Conservation (phyloP, 2,113 vertebrate species). For the Oncorhynchus keta region DNA sequence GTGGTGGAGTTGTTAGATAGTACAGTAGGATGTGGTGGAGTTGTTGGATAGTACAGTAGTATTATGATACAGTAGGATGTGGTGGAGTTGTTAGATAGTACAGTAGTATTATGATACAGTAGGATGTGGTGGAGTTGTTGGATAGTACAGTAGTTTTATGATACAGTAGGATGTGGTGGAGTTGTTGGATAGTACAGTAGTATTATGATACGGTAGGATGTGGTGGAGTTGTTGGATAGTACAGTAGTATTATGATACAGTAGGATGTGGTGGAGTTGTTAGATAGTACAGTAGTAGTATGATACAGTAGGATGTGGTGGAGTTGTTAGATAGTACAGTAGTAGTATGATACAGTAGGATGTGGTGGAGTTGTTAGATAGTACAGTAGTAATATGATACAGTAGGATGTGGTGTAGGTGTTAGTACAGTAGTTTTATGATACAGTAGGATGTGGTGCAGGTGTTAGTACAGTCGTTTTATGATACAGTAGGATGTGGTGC, state of each 20-base stretch:
- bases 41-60: background rate
- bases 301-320: no score
- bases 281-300: background rate
- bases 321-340: no score
- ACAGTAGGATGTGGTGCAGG: no score
- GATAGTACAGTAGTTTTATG: no score
- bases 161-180: background rate
- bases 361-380: background rate
- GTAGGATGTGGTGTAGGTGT: no score
- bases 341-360: background rate
- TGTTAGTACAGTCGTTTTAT: no score
- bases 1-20: background rate
- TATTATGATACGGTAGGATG: background rate
- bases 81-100: background rate
- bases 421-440: no score
- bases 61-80: background rate
- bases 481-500: background rate
- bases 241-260: background rate
- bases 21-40: background rate
- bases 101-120: background rate
- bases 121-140: background rate
- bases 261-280: background rate
- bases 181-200: background rate
- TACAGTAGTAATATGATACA: background rate
- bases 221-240: background rate